Evolutionary conservation across 2,888 invertebrate genomes (phyloP).

Genomic region (Epistrophella euchroma): DNA sequence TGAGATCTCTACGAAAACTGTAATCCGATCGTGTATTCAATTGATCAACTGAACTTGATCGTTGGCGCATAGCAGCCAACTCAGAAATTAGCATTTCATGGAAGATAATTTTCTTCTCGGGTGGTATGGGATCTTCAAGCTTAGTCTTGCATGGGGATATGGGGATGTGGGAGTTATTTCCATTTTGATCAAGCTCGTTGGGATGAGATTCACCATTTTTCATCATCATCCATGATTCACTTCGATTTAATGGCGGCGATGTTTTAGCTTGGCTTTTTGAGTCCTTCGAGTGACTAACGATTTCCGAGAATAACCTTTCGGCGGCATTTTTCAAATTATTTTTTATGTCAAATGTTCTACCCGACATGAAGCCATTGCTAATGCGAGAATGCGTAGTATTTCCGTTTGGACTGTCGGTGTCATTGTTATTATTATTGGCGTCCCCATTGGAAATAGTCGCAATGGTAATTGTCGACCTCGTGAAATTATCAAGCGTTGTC

Average conservation of each 20-base stretch:
- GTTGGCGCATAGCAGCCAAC: slow-evolving; percentile 87
- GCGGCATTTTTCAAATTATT: slow-evolving; percentile 83
- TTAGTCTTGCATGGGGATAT: slow-evolving; percentile 38
- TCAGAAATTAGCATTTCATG: slow-evolving; percentile 90
- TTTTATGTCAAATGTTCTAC: slow-evolving; percentile 82
- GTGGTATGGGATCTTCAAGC: slow-evolving; percentile 78
- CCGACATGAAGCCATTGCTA: slow-evolving; percentile 77
- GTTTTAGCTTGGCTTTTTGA: slow-evolving; percentile 56
- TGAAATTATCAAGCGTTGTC: slow-evolving; percentile 81
- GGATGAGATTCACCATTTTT: slow-evolving; percentile 33
- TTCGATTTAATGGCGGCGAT: slow-evolving; percentile 48
- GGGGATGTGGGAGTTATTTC: slow-evolving; percentile 34
- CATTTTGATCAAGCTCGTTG: slow-evolving; percentile 57
- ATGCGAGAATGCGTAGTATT: slow-evolving; percentile 56
- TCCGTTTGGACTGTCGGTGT: slow-evolving; percentile 38
- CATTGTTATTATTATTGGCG: slow-evolving; percentile 53
- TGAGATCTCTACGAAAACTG: background rate
- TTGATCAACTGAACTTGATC: slow-evolving; percentile 82
- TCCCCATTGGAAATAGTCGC: slow-evolving; percentile 49
- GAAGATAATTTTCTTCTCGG: slow-evolving; percentile 83
- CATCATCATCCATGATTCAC: slow-evolving; percentile 58
- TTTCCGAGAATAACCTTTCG: slow-evolving; percentile 83
- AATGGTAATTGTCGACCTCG: slow-evolving; percentile 64
- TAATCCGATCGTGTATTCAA: slow-evolving; percentile 78
- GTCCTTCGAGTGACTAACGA: slow-evolving; percentile 81